A percentile compares a stretch with the other conserved stretches of the same genome.
phyloP scores from a whole-genome alignment of 2,888 invertebrate species.

The Gymnoscelis rufifasciata region DNA sequence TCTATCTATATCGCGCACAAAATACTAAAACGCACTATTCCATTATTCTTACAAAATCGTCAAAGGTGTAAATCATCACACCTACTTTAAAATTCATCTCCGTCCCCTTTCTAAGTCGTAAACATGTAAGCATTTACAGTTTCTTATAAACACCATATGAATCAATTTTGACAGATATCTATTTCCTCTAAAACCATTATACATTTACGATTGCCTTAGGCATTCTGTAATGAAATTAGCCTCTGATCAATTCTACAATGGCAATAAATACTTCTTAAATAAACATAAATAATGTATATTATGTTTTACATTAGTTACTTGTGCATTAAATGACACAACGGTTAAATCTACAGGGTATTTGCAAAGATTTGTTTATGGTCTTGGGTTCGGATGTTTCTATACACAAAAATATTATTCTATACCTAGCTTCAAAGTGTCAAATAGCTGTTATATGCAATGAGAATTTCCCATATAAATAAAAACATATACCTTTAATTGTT shows the following conservation, averaged over 20 bases:
- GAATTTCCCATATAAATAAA: no score
- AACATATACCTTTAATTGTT: no score
- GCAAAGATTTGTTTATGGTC: no score
- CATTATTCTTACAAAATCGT: no score
- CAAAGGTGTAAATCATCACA: neutral
- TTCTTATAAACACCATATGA: slow-evolving; percentile 4
- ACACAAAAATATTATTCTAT: no score
- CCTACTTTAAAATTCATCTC: neutral
- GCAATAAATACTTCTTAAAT: slow-evolving; percentile 32
- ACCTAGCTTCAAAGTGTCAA: no score
- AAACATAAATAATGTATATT: slow-evolving; percentile 42
- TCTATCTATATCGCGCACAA: no score
- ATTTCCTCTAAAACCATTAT: slow-evolving; percentile 37
- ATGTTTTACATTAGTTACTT: neutral
- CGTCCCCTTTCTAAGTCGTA: slow-evolving; percentile 1
- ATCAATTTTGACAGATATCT: slow-evolving; percentile 9
- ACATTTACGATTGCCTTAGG: slow-evolving; percentile 28
- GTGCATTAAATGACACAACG: neutral
- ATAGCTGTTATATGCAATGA: no score
- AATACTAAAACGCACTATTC: no score
- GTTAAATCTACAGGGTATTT: no score
- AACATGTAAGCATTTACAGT: slow-evolving; percentile 1
- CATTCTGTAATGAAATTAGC: slow-evolving; percentile 45
- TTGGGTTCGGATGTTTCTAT: no score
- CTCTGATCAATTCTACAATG: slow-evolving; percentile 33